Conservation (phyloP, 23 tunicate species). For the Oikopleura vanhoeffeni region DNA sequence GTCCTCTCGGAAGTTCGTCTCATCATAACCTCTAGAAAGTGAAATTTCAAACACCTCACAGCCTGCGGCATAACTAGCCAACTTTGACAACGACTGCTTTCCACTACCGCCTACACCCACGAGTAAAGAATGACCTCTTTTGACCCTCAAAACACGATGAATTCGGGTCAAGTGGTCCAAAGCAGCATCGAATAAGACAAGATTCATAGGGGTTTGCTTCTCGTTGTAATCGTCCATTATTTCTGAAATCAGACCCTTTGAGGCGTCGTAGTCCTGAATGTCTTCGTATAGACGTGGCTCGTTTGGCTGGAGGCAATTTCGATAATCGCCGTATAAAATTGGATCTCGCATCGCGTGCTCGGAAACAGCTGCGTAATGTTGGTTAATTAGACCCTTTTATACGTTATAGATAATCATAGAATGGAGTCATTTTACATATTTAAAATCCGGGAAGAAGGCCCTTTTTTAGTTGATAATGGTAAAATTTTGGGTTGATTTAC, state of each 20-base stretch:
- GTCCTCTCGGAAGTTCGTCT: conserved; percentile 70
- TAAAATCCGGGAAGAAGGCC: too few relatives aligned
- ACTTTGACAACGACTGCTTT: conserved; percentile 78
- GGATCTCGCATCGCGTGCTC: conserved; percentile 53
- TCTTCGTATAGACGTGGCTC: conserved; percentile 94
- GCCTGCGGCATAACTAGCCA: conserved; percentile 78
- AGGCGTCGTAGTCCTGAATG: conserved; percentile 88
- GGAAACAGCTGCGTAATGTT: conserved; percentile 32
- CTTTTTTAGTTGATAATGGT: too few relatives aligned
- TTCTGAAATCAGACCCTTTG: conserved; percentile 73
- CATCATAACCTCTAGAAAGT: conserved; percentile 84
- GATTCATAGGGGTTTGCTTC: conserved; percentile 84
- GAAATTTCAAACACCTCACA: conserved; percentile 81
- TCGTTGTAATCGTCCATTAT: conserved; percentile 90
- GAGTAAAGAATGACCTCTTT: conserved; percentile 61
- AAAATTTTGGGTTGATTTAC: too few relatives aligned
- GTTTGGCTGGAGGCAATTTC: conserved; percentile 24
- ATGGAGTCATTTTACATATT: too few relatives aligned
- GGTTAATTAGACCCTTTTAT: conserved; percentile 34
- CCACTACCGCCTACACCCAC: conserved; percentile 98
- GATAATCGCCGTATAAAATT: conserved; percentile 63
- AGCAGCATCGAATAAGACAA: conserved; percentile 91
- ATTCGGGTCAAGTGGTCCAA: conserved; percentile 82
- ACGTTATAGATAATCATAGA: too few relatives aligned
- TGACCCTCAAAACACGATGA: conserved; percentile 79